A percentile compares a stretch with the other conserved stretches of the same genome.
Conservation (phyloP, 2,797 vertebrate genomes). For the Myoxocephalus aenaeus region DNA sequence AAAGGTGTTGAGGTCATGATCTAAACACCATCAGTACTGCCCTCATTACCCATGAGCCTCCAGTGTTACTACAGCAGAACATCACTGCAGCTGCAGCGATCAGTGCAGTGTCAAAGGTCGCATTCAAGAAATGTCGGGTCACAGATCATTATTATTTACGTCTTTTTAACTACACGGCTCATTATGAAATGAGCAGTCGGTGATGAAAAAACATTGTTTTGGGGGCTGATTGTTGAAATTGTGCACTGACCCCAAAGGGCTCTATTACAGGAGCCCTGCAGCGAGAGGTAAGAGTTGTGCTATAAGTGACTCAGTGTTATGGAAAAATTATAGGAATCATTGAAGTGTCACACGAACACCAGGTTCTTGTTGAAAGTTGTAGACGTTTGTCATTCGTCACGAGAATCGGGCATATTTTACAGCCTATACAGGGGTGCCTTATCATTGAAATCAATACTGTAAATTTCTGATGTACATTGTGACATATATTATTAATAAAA, state of each 20-base stretch:
- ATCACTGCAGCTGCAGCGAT: not conserved
- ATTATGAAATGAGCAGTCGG: not conserved
- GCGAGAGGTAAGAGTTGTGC: not conserved
- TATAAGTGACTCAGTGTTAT: not conserved
- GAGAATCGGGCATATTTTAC: conserved; percentile 3
- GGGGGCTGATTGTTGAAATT: not conserved
- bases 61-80: not conserved
- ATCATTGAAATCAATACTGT: conserved; percentile 34
- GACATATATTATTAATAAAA: conserved; percentile 37
- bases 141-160: not conserved
- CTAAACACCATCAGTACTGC: not conserved
- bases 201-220: not conserved
- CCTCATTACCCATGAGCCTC: not conserved
- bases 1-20: not conserved
- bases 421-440: conserved; percentile 71
- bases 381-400: not conserved
- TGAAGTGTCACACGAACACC: not conserved
- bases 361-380: not conserved
- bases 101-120: not conserved
- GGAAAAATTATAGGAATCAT: not conserved
- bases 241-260: not conserved
- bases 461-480: conserved; percentile 34
- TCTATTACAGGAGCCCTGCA: no score
- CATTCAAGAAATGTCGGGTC: not conserved
- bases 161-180: not conserved